A percentile compares a stretch with the other conserved stretches of the same genome.
Evolutionary conservation across 2,888 invertebrate species (phyloP).

Genomic region (Gastracanthus pulcherrimus): DNA sequence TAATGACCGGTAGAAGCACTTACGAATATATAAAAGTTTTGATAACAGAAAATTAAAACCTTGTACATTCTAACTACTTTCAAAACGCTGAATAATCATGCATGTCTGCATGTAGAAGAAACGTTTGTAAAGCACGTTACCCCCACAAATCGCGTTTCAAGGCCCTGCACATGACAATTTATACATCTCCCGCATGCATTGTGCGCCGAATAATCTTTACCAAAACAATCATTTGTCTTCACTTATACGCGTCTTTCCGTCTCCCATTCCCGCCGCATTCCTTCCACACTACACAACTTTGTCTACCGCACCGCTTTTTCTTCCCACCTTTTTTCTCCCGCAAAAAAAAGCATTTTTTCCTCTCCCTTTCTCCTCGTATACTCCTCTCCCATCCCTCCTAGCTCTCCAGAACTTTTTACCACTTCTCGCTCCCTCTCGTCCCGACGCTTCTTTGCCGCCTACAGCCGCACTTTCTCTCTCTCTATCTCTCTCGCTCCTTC

Average conservation of each 20-base stretch:
- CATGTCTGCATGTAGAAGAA: too few relatives aligned
- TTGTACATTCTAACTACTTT: too few relatives aligned
- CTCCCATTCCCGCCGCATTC: neutral
- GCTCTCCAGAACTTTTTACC: conserved; percentile 28
- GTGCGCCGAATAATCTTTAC: conserved; percentile 21
- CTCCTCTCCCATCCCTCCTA: neutral
- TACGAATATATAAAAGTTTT: too few relatives aligned
- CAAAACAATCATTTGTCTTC: conserved; percentile 38
- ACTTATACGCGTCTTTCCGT: neutral
- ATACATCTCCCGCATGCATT: neutral
- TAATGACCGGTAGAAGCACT: too few relatives aligned
- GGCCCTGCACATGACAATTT: conserved; percentile 20
- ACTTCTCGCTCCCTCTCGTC: neutral
- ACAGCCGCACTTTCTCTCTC: too few relatives aligned
- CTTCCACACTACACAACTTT: neutral
- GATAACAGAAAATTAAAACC: too few relatives aligned
- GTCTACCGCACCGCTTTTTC: neutral
- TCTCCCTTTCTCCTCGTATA: neutral
- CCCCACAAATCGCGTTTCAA: neutral
- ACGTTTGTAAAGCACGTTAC: too few relatives aligned
- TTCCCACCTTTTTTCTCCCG: neutral
- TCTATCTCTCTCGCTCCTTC: too few relatives aligned
- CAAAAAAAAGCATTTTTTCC: neutral
- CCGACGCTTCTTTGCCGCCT: conserved; percentile 7
- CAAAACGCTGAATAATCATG: too few relatives aligned